Evolutionary conservation across 2,797 vertebrate species (phyloP), one percentile per base, ranked within the genome.

Genomic region (Pyrocephalus nanus): DNA sequence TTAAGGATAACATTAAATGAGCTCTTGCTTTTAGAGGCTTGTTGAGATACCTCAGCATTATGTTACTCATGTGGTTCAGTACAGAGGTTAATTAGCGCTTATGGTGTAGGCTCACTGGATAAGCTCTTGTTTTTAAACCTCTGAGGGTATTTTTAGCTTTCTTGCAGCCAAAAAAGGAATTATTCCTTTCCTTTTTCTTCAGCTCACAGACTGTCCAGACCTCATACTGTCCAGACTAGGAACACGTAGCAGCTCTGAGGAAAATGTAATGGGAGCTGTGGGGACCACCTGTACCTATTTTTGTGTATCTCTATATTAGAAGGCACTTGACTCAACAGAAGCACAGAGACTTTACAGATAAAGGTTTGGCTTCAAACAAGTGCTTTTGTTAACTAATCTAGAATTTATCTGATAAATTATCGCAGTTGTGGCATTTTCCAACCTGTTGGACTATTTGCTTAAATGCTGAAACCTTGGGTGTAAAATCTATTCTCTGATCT

Each of bases 281-380:
- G 29, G 75, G 16, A 29, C 21, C 42, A 27, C 0, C n/a, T 57
- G 69, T 12, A 21, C 5, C 2, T 8, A 14, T 27, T 54, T 4
- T 22, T 25, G 26, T 3, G 5, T 6, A 66, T 30, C 36, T 61
- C 70, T 29, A 17, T 32, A n/a, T 42, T 12, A 30, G 32, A 66
- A 29, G 51, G 53, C 61, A 17, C 19, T 15, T 20, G 22, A 15
- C 42, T 53, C 0, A 0, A 13, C 0, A 47, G 45, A 45, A 90
- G 23, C 48, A 47, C 55, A 10, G 19, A 57, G 1, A 2, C 12
- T 38, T 57, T 26, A 30, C 43, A 82, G 60, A 48, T 6, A 48
- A 43, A 62, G 11, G 27, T 15, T 66, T 40, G 32, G 25, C 38
- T 77, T 70, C 38, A n/a, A 36, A 43, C 30, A 81, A 30, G 30